A percentile compares a stretch with the other conserved stretches of the same genome.
phyloP scores from a whole-genome alignment of 2,888 invertebrate genomes.

The Xestia ashworthii region DNA sequence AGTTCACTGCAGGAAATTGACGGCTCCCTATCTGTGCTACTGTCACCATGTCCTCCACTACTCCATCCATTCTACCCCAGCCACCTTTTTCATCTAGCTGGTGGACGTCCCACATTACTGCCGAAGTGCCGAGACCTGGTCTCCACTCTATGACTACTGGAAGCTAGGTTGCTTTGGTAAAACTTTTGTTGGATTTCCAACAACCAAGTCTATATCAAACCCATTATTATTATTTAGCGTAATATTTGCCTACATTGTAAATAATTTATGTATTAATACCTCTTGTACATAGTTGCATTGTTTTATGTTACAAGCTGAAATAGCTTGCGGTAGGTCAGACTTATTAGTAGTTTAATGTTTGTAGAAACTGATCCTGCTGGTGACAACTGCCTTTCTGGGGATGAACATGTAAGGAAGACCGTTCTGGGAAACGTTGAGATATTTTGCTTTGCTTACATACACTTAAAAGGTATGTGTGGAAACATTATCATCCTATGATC shows the following conservation, averaged over 20 bases:
- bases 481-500: neutral
- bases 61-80: neutral
- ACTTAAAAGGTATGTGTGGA: neutral
- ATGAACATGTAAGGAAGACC: neutral
- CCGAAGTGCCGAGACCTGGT: neutral
- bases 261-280: slow-evolving; percentile 36
- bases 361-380: slow-evolving; percentile 19
- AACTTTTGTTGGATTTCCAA: neutral
- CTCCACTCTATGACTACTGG: neutral
- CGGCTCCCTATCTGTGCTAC: neutral
- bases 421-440: neutral
- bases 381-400: neutral
- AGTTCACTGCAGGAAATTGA: neutral
- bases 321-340: slow-evolving; percentile 54
- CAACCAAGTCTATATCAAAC: slow-evolving; percentile 11
- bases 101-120: neutral
- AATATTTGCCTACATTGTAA: slow-evolving; percentile 30
- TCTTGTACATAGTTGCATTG: slow-evolving; percentile 30
- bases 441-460: neutral
- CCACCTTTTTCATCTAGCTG: neutral
- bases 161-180: neutral
- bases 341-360: neutral
- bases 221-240: slow-evolving; percentile 9
- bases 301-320: slow-evolving; percentile 28
- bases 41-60: neutral